Evolutionary conservation across 2,888 invertebrate species (phyloP).

Genomic region (Tinea trinotella): DNA sequence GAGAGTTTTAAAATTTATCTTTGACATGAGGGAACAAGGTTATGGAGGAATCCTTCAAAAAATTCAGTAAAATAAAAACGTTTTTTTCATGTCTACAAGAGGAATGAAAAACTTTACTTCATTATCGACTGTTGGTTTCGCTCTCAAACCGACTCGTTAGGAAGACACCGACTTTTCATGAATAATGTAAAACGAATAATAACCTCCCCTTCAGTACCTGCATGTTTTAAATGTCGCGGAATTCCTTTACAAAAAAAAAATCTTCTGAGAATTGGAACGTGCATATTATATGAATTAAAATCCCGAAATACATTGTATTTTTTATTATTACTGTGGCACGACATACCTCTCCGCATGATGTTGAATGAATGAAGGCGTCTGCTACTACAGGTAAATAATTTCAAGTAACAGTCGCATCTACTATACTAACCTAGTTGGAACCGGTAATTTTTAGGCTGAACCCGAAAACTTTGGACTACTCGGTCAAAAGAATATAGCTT

Average conservation of each 20-base stretch:
- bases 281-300: constrained; percentile 22
- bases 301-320: constrained; percentile 29
- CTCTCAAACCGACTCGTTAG: constrained; percentile 59
- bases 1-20: neutral
- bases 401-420: no score
- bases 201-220: constrained; percentile 49
- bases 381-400: no score
- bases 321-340: constrained; percentile 33
- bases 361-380: no score
- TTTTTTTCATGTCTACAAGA: constrained; percentile 35
- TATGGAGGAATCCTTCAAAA: neutral
- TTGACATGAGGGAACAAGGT: neutral
- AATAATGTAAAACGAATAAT: constrained; percentile 64
- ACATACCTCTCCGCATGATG: no score
- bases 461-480: no score
- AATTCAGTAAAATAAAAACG: constrained; percentile 33
- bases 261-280: neutral
- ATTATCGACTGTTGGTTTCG: constrained; percentile 56
- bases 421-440: no score
- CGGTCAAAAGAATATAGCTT: no score
- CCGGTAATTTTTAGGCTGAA: no score
- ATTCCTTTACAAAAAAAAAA: constrained; percentile 3
- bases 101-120: constrained; percentile 50
- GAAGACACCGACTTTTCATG: constrained; percentile 52
- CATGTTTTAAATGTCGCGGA: constrained; percentile 49